phyloP scores from a whole-genome alignment of 2,113 vertebrate genomes.

The Chloropsis hardwickii region DNA sequence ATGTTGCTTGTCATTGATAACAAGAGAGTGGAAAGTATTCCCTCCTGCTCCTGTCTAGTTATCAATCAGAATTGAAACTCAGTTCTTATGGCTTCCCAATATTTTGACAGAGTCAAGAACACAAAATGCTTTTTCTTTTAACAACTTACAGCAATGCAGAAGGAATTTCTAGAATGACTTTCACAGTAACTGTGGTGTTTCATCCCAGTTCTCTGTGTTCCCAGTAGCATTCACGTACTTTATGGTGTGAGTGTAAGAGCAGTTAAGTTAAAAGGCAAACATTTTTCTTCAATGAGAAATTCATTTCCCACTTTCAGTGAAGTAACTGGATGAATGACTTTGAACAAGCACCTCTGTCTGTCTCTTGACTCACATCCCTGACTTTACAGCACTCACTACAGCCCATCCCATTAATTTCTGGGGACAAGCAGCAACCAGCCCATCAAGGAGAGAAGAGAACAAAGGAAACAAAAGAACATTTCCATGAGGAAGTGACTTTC shows the following conservation, averaged over 20 bases:
- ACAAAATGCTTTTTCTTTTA: not conserved
- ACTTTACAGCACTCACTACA: not conserved
- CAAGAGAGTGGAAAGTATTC: not conserved
- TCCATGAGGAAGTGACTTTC: not conserved
- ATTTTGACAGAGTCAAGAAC: not conserved
- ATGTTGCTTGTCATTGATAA: not conserved
- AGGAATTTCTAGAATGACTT: not conserved
- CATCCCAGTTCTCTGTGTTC: not conserved
- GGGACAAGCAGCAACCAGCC: not conserved
- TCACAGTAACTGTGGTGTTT: not conserved
- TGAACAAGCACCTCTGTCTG: not conserved
- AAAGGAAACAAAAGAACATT: not conserved
- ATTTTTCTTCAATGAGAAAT: not conserved
- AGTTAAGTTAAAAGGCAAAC: slow-evolving; percentile 7
- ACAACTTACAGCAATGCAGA: not conserved
- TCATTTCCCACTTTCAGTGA: not conserved
- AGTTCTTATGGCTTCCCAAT: not conserved
- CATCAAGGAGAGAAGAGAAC: not conserved
- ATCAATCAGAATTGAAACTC: not conserved
- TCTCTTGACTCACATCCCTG: not conserved
- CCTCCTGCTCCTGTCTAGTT: not conserved
- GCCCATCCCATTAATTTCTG: not conserved
- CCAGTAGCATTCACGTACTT: not conserved
- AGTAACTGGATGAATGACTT: not conserved
- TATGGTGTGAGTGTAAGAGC: not conserved